Conservation (phyloP, 1,140 invertebrate species). For the Platorchestia sp. region DNA sequence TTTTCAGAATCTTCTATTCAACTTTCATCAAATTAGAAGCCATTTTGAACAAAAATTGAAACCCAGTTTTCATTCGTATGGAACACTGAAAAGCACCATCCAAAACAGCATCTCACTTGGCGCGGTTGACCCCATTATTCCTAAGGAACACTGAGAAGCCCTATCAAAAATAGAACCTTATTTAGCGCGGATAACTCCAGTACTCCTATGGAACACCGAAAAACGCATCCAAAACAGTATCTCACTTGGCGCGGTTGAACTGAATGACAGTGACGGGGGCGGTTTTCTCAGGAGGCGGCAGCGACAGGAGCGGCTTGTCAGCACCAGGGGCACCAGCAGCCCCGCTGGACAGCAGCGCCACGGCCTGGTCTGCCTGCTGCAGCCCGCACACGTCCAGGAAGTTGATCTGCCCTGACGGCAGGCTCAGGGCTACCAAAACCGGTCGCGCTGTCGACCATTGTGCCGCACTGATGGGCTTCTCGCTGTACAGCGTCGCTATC, state of each 20-base stretch:
- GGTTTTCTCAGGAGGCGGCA: slow-evolving; percentile 3
- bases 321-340: background rate
- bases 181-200: too few relatives aligned
- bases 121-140: too few relatives aligned
- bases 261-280: background rate
- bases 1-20: too few relatives aligned
- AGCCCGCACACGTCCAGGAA: slow-evolving; percentile 39
- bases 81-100: too few relatives aligned
- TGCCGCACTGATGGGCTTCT: slow-evolving; percentile 56
- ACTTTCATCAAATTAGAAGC: too few relatives aligned
- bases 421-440: slow-evolving; percentile 55
- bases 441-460: slow-evolving; percentile 62
- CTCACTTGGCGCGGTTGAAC: slow-evolving; percentile 25
- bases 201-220: too few relatives aligned
- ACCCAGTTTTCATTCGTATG: too few relatives aligned
- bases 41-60: too few relatives aligned
- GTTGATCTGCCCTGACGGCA: slow-evolving; percentile 49
- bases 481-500: slow-evolving; percentile 60
- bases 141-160: too few relatives aligned
- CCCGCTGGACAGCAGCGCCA: background rate
- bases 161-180: too few relatives aligned
- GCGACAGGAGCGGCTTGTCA: background rate
- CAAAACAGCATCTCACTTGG: slow-evolving; percentile 19
- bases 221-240: too few relatives aligned
- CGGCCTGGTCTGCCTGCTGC: slow-evolving; percentile 15